These are phyloP conservation scores for Brachionus asplanchnoidis DNA, from an alignment of 1,140 invertebrate species.

Conservation along the genomic window DNA sequence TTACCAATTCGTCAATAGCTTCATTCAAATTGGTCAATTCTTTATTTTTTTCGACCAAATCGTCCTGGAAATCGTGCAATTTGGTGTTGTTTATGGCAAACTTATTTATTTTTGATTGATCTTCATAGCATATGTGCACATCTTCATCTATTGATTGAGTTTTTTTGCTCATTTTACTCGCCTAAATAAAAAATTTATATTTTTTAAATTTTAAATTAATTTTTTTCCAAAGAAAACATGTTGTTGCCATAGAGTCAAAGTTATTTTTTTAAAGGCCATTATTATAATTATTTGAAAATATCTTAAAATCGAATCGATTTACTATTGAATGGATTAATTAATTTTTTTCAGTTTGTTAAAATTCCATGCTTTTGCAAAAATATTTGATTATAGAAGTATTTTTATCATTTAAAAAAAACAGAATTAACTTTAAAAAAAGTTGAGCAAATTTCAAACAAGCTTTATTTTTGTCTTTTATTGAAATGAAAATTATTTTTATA, in stretches of 20 bases:
- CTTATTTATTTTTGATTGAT: slow-evolving; percentile 94
- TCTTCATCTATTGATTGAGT: slow-evolving; percentile 66
- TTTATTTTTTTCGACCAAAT: slow-evolving; percentile 77
- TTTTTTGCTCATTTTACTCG: slow-evolving; percentile 24
- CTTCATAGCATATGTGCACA: slow-evolving; percentile 87
- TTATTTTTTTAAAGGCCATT: neutral
- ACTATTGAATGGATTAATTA: neutral
- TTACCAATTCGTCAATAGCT: slow-evolving; percentile 70
- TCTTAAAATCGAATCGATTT: neutral
- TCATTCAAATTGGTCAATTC: slow-evolving; percentile 78
- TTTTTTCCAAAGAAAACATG: neutral
- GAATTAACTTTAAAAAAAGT: neutral
- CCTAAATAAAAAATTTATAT: neutral
- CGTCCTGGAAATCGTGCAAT: slow-evolving; percentile 80
- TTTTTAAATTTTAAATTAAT: neutral
- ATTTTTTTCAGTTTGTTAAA: neutral
- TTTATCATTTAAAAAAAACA: neutral
- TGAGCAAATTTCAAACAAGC: neutral
- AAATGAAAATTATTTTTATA: neutral
- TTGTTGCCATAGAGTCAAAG: neutral
- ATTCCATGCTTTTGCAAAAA: neutral
- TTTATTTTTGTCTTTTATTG: neutral
- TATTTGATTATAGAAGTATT: neutral
- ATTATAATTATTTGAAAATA: neutral
- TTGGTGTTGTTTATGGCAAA: slow-evolving; percentile 84